Base-by-base conservation (phyloP, 2,888 invertebrate species). In the Mesopsocus fuscifrons region DNA sequence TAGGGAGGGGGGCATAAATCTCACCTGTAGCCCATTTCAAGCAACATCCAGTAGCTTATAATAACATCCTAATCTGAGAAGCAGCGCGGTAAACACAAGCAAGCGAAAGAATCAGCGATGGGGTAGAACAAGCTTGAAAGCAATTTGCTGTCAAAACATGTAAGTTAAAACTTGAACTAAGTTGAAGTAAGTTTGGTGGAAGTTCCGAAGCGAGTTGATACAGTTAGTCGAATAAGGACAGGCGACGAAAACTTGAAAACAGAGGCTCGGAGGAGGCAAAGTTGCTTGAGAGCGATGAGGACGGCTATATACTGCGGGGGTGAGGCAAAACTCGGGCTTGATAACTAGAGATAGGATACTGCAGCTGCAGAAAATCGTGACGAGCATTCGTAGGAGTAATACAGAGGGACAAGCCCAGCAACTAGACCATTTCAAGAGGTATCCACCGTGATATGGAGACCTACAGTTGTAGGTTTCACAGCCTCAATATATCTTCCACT, bases 131-230 rank as follows among this genome's bases (percentile, higher is more conserved):
- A 26, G 38, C 20, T 38, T 38, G 38, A 20, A 38, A 38, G 38
- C 38, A 38, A 38, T 38, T 38, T 38, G 38, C 38, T 38, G 38
- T 38, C 38, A 38, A 38, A 38, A 38, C 38, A 38, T 38, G 38
- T 38, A 38, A 38, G 17, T 38, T 38, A 38, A 38, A 38, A 38
- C 20, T 38, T 38, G 16, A 17, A 20, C 38, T 38, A 38, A 38
- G 21, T 26, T 26, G 26, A 6, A 9, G 26, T n/a, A n/a, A n/a
- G n/a, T n/a, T n/a, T 11, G 26, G 8, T 26, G 26, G 26, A 26
- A 21, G 17, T 38, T 38, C 18, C n/a, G 21, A 38, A 38, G 38
- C 38, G 38, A 38, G 38, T 38, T 38, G 38, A 38, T 38, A 38
- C 38, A 38, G 26, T 26, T 26, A 9, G 26, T 11, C 6, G 38